A percentile compares a stretch with the other conserved stretches of the same genome.
phyloP scores from a whole-genome alignment of 92 coral and sea anemone species.

The Umimayanthus kanabou region DNA sequence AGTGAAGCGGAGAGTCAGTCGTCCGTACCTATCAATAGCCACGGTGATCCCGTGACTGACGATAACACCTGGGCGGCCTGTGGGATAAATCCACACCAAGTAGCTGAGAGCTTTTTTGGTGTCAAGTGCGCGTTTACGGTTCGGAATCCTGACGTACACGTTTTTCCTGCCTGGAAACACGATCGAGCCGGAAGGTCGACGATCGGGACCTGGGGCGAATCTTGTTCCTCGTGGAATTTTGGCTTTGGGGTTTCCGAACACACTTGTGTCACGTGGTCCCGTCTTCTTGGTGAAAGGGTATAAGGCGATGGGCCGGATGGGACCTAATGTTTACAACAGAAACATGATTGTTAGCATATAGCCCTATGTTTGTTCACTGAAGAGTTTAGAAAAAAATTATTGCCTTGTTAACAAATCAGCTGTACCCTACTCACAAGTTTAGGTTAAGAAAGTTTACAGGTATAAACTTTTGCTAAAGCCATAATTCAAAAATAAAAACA shows the following conservation, averaged over 20 bases:
- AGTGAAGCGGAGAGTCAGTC: conserved; percentile 52
- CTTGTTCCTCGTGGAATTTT: conserved; percentile 37
- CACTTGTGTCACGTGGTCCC: conserved; percentile 57
- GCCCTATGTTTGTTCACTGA: background rate
- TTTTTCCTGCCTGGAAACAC: conserved; percentile 52
- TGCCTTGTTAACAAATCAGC: background rate
- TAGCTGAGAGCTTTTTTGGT: conserved; percentile 59
- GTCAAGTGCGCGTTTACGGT: conserved; percentile 65
- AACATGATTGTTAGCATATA: background rate
- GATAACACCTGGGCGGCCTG: conserved; percentile 66
- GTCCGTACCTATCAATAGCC: conserved; percentile 15
- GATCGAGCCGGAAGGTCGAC: conserved; percentile 60
- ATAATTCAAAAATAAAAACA: too few relatives aligned
- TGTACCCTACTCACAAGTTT: too few relatives aligned
- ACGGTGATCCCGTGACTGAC: conserved; percentile 51
- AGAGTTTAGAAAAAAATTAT: background rate
- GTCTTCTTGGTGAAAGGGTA: conserved; percentile 65
- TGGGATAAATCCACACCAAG: conserved; percentile 64
- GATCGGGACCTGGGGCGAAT: conserved; percentile 70
- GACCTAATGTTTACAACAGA: conserved; percentile 43
- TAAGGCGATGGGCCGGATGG: conserved; percentile 60
- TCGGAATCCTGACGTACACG: conserved; percentile 70
- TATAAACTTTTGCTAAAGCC: too few relatives aligned
- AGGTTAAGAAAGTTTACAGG: too few relatives aligned
- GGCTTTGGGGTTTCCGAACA: conserved; percentile 61